phyloP scores from a whole-genome alignment of 2,888 invertebrate species.

The Machimus rusticus region DNA sequence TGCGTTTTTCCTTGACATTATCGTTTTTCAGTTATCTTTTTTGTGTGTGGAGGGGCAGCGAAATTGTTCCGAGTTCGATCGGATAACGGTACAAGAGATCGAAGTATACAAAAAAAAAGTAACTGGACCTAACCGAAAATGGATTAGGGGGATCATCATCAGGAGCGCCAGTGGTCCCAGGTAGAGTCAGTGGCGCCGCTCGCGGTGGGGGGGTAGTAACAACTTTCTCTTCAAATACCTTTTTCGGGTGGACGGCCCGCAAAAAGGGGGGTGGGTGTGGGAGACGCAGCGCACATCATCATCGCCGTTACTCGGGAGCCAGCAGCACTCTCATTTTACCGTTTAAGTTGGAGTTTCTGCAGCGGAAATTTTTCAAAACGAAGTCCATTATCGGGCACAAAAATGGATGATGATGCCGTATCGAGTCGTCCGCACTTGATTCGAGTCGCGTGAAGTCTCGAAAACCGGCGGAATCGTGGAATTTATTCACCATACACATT shows the following conservation, averaged over 20 bases:
- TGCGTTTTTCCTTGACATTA: slow-evolving; percentile 40
- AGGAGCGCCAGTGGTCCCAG: not conserved
- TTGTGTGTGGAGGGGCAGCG: not conserved
- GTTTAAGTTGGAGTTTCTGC: slow-evolving; percentile 25
- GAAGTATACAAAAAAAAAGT: not conserved
- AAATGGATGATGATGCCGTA: slow-evolving; percentile 53
- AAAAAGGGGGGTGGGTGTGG: slow-evolving; percentile 26
- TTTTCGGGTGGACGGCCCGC: slow-evolving; percentile 42
- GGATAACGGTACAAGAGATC: not conserved
- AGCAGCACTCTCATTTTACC: not conserved
- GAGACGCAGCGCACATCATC: slow-evolving; percentile 20
- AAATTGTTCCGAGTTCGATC: not conserved
- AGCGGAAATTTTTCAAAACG: slow-evolving; percentile 1
- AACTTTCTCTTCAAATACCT: slow-evolving; percentile 44
- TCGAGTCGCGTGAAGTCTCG: slow-evolving; percentile 55
- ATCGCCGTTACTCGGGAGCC: slow-evolving; percentile 1
- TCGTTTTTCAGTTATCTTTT: slow-evolving; percentile 18
- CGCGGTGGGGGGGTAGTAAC: slow-evolving; percentile 40
- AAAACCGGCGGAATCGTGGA: slow-evolving; percentile 54
- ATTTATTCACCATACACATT: slow-evolving; percentile 52
- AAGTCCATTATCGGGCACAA: slow-evolving; percentile 44
- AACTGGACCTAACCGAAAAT: slow-evolving; percentile 19
- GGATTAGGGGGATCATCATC: slow-evolving; percentile 40
- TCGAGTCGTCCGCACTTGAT: slow-evolving; percentile 54
- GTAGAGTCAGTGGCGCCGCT: slow-evolving; percentile 33